These are phyloP conservation scores for Epinephelus lanceolatus DNA, from an alignment of 2,113 vertebrate genomes.

Conservation along the genomic window DNA sequence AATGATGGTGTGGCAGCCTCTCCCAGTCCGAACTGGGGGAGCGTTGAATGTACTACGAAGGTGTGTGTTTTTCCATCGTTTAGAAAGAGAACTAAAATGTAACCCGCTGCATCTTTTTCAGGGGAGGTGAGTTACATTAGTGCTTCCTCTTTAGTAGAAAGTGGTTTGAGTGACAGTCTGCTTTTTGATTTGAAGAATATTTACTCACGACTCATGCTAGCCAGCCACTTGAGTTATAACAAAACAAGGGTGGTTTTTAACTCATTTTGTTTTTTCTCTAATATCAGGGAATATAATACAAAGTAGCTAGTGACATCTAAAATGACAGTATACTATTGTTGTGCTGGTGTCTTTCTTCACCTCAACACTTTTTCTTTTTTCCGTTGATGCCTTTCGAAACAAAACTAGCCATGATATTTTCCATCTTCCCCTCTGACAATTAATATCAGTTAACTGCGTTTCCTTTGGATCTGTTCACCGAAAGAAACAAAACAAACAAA, in stretches of 20 bases:
- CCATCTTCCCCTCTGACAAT: slow-evolving; percentile 63
- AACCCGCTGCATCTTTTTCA: slow-evolving; percentile 58
- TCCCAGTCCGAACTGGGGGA: slow-evolving; percentile 47
- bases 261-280: slow-evolving; percentile 66
- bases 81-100: slow-evolving; percentile 58
- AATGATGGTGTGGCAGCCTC: slow-evolving; percentile 70
- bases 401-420: slow-evolving; percentile 70
- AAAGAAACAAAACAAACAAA: slow-evolving; percentile 56
- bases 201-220: slow-evolving; percentile 52
- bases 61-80: slow-evolving; percentile 63
- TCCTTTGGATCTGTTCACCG: slow-evolving; percentile 68
- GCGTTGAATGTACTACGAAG: slow-evolving; percentile 82
- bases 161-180: slow-evolving; percentile 71
- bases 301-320: slow-evolving; percentile 74
- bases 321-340: slow-evolving; percentile 62
- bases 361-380: slow-evolving; percentile 60
- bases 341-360: slow-evolving; percentile 70
- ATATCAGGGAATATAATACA: slow-evolving; percentile 85
- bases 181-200: slow-evolving; percentile 71
- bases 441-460: slow-evolving; percentile 63
- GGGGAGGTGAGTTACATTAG: slow-evolving; percentile 75
- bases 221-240: slow-evolving; percentile 57
- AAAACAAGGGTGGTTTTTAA: slow-evolving; percentile 62
- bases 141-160: slow-evolving; percentile 82
- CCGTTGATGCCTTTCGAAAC: slow-evolving; percentile 82